Percentiles rank a stretch among this genome's conserved stretches.
These are phyloP conservation scores for Actias luna DNA, from an alignment of 2,888 invertebrate species.

Conservation along the genomic window DNA sequence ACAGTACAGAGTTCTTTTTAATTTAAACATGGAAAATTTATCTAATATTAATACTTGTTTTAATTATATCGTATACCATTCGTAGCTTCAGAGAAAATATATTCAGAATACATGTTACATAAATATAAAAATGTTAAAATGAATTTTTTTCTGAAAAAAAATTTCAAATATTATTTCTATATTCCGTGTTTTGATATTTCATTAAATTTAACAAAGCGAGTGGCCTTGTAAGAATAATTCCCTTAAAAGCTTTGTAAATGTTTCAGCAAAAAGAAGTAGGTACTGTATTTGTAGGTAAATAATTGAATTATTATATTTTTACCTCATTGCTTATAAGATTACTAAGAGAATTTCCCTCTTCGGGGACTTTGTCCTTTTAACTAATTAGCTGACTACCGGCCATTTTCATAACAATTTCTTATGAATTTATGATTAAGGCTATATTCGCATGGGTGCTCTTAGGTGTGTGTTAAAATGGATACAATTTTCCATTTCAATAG, in stretches of 20 bases:
- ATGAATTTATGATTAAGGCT: not conserved
- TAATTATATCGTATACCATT: not conserved
- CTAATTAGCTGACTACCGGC: slow-evolving; percentile 7
- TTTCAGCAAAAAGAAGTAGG: not conserved
- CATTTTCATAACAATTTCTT: slow-evolving; percentile 8
- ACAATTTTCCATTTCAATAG: not conserved
- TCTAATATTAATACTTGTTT: not conserved
- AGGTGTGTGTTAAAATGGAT: not conserved
- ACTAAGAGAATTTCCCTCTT: not conserved
- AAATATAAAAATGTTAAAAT: not conserved
- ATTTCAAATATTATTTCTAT: not conserved
- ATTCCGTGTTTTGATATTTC: not conserved
- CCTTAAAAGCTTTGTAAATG: not conserved
- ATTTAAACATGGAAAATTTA: no score
- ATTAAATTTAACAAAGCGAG: not conserved
- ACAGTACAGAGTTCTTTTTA: no score
- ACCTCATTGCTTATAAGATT: slow-evolving; percentile 4
- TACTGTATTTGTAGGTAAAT: not conserved
- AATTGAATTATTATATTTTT: not conserved
- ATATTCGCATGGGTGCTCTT: not conserved
- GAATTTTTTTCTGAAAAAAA: not conserved
- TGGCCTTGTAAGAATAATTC: not conserved
- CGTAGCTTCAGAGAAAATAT: not conserved
- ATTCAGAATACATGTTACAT: not conserved
- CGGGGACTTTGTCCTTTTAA: not conserved